Conservation (phyloP, 2,797 vertebrate genomes). For the Ptychobarbus kaznakovi region DNA sequence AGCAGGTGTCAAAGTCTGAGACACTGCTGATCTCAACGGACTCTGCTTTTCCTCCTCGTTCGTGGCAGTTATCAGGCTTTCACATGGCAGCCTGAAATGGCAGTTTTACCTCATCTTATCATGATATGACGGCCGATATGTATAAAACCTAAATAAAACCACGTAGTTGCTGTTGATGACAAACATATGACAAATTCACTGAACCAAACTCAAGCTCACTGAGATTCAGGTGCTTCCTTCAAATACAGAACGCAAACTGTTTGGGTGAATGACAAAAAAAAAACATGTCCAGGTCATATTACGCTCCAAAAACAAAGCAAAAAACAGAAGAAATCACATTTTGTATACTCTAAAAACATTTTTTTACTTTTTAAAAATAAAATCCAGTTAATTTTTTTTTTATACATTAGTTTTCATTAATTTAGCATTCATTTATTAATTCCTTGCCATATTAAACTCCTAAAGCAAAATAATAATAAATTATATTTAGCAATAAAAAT, state of each 20-base stretch:
- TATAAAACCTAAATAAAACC: constrained; percentile 7
- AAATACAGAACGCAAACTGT: too few species aligned
- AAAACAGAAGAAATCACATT: neutral
- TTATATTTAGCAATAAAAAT: too few species aligned
- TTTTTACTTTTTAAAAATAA: too few species aligned
- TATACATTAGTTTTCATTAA: too few species aligned
- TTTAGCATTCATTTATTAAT: too few species aligned
- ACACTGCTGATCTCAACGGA: neutral
- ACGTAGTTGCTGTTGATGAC: neutral
- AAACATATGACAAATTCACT: neutral
- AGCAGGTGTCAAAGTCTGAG: constrained; percentile 36
- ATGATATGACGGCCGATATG: neutral
- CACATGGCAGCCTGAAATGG: neutral
- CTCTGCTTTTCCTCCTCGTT: neutral
- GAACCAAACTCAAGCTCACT: neutral
- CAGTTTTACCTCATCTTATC: constrained; percentile 18
- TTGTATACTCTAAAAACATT: neutral
- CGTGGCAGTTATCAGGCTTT: neutral
- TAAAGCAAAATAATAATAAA: too few species aligned
- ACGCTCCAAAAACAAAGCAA: neutral
- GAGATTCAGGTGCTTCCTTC: constrained; percentile 7
- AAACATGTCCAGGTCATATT: neutral
- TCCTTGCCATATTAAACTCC: too few species aligned
- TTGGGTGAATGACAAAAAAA: neutral
- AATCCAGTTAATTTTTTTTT: too few species aligned